Percentiles rank a stretch among this genome's conserved stretches.
These are phyloP conservation scores for Halictus ligatus DNA, from an alignment of 2,888 invertebrate genomes.

Conservation along the genomic window DNA sequence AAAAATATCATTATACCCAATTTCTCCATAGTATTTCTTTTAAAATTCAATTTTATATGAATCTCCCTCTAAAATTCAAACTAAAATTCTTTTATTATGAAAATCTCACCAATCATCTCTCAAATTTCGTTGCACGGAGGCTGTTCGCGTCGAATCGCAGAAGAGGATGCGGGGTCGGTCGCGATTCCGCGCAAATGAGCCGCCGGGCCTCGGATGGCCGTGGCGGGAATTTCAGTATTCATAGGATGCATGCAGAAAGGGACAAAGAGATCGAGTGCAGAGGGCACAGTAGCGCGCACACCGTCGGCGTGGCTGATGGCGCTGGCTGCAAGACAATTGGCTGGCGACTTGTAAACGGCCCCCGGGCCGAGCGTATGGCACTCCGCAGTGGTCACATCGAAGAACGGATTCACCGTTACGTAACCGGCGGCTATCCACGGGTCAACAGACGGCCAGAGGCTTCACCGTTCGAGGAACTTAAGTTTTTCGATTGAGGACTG, in stretches of 20 bases:
- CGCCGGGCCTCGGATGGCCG: slow-evolving; percentile 39
- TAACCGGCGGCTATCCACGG: slow-evolving; percentile 74
- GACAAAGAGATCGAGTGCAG: slow-evolving; percentile 29
- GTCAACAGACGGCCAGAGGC: slow-evolving; percentile 70
- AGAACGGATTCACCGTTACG: slow-evolving; percentile 78
- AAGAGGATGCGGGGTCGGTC: background rate
- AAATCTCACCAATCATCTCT: too few species aligned
- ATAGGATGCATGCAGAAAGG: slow-evolving; percentile 60
- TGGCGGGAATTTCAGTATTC: slow-evolving; percentile 72
- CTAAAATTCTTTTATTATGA: too few species aligned
- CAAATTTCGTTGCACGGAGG: too few species aligned
- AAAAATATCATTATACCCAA: too few species aligned
- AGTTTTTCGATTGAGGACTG: slow-evolving; percentile 68
- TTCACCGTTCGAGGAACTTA: slow-evolving; percentile 66
- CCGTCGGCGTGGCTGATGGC: slow-evolving; percentile 65
- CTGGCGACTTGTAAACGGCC: slow-evolving; percentile 65
- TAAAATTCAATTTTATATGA: too few species aligned
- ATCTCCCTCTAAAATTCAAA: too few species aligned
- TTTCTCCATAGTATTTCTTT: too few species aligned
- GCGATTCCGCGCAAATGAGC: slow-evolving; percentile 21
- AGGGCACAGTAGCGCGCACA: slow-evolving; percentile 42
- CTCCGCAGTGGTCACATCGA: slow-evolving; percentile 72
- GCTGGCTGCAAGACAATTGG: slow-evolving; percentile 65
- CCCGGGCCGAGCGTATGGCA: slow-evolving; percentile 63
- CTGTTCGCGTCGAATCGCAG: background rate